These are phyloP conservation scores for Agriotes lineatus DNA, from an alignment of 2,888 invertebrate genomes.

Conservation along the genomic window DNA sequence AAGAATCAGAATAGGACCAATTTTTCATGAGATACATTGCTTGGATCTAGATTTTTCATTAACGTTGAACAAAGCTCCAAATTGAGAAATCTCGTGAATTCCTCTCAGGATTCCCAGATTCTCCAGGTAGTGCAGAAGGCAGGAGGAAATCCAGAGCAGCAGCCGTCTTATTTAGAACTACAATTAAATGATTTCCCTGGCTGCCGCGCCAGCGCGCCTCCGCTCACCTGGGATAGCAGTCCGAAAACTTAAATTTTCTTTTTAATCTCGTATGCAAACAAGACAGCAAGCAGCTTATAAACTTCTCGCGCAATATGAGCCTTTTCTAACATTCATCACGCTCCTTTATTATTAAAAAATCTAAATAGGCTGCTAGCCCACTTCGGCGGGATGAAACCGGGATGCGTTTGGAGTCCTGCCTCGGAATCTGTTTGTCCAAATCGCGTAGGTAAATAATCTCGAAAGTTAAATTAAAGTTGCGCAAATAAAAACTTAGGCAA, in stretches of 20 bases:
- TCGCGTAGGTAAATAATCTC: too few relatives aligned
- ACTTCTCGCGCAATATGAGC: conserved; percentile 15
- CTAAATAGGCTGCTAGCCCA: not conserved
- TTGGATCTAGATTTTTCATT: too few relatives aligned
- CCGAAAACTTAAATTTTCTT: conserved; percentile 58
- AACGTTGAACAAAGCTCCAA: too few relatives aligned
- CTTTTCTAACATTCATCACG: conserved; percentile 25
- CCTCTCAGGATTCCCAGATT: conserved; percentile 14
- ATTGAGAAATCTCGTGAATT: too few relatives aligned
- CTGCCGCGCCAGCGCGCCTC: conserved; percentile 46
- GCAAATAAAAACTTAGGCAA: too few relatives aligned
- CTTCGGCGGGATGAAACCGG: too few relatives aligned
- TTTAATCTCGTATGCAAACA: conserved; percentile 62
- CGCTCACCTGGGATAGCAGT: conserved; percentile 52
- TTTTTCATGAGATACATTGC: too few relatives aligned
- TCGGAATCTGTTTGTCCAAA: too few relatives aligned
- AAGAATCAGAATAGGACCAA: too few relatives aligned
- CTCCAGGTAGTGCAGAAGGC: conserved; percentile 32
- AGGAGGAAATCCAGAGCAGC: conserved; percentile 37
- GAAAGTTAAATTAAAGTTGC: too few relatives aligned
- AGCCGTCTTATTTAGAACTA: conserved; percentile 51
- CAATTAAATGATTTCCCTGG: conserved; percentile 57
- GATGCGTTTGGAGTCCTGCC: too few relatives aligned
- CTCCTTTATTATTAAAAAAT: conserved; percentile 31
- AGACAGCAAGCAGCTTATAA: conserved; percentile 33